Conservation (phyloP, 2,113 vertebrate species). For the Illadopsis cleaveri region DNA sequence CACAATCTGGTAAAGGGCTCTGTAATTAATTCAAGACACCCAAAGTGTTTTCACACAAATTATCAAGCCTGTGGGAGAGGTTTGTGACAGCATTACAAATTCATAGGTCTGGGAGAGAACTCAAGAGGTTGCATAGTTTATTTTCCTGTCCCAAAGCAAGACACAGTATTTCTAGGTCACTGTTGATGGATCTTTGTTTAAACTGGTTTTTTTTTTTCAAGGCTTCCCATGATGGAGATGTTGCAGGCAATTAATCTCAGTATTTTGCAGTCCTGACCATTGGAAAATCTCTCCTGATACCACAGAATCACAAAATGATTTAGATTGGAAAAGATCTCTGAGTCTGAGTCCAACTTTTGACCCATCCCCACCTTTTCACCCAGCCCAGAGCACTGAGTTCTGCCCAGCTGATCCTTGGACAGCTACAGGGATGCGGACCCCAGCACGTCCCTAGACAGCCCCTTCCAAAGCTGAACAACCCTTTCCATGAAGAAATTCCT, state of each 20-base stretch:
- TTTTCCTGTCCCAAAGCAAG: slow-evolving; percentile 11
- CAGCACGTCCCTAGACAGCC: background rate
- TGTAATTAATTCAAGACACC: slow-evolving; percentile 12
- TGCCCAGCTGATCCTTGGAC: background rate
- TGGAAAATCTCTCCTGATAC: background rate
- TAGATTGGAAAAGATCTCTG: background rate
- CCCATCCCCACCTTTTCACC: background rate
- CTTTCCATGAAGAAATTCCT: background rate
- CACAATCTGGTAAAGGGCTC: background rate
- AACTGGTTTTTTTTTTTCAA: background rate
- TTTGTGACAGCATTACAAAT: background rate
- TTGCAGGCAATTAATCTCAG: background rate
- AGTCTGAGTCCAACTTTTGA: background rate
- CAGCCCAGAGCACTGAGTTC: background rate
- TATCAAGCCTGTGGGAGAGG: background rate
- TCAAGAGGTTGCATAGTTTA: background rate
- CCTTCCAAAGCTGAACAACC: background rate
- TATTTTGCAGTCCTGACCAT: background rate
- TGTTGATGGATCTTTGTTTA: background rate
- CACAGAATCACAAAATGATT: background rate
- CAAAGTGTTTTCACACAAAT: background rate
- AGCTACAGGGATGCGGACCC: background rate
- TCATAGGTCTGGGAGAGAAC: background rate
- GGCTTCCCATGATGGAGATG: background rate
- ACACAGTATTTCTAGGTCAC: background rate